Base-by-base conservation (phyloP, 2,797 vertebrate genomes). In the Diplodus sargus region DNA sequence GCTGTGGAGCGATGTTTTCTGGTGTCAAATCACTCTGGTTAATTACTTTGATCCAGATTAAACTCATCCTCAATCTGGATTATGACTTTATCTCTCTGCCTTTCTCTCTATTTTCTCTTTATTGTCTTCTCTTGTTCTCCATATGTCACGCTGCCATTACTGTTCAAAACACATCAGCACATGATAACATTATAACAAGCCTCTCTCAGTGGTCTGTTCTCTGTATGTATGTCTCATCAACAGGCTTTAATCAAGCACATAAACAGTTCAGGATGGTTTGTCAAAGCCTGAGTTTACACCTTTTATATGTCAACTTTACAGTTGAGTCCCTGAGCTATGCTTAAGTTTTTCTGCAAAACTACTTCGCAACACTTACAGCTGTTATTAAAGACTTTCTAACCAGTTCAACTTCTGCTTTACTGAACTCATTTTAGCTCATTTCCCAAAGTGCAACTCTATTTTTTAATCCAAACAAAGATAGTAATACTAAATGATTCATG, bases 11-110 rank as follows among this genome's bases (percentile, higher is more conserved):
- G 52, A 23, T 76, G 61, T 57, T 73, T 34, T 63, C 59, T 57
- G 1, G 47, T 17, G 22, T 68, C 14, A 18, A 68, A 5, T 81
- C 69, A 62, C 70, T 77, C 58, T 62, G 60, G 67, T 77, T 83
- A 77, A 74, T 88, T 76, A 58, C 65, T 89, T 34, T 68, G 59
- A 87, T 82, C 74, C 80, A 87, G 82, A 86, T 87, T 86, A 83
- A 77, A 60, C 54, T 74, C 76, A 43, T 73, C 58, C 42, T 65
- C 62, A 49, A 64, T 85, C 76, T 82, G 80, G 76, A 85, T 83
- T 80, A 79, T 56, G 65, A 62, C 53, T 76, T 48, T 28, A 43
- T 85, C 76, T 68, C 16, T 69, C 25, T 45, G 58, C 62, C 49
- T 65, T 57, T 69, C 60, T 23, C 39, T 56, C 18, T 23, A 49